These are phyloP conservation scores for Cyanoderma ruficeps DNA, from an alignment of 2,113 vertebrate species.

Conservation along the genomic window DNA sequence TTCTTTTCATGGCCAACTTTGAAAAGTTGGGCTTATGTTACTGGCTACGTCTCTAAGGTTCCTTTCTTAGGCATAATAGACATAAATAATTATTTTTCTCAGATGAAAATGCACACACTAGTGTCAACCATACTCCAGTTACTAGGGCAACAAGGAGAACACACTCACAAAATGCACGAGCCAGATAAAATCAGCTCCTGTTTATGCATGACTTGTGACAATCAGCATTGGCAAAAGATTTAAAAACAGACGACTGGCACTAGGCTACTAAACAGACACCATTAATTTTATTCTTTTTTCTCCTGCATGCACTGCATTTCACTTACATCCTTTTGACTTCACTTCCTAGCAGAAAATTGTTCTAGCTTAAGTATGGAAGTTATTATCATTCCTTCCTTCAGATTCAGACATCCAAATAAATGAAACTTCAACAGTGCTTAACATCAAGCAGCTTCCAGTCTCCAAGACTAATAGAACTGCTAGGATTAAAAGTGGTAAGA, in stretches of 20 bases:
- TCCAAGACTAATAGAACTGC: not conserved
- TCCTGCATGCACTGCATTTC: not conserved
- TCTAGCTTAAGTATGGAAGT: not conserved
- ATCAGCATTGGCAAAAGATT: not conserved
- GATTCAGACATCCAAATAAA: conserved; percentile 19
- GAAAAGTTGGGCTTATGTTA: not conserved
- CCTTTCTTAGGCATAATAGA: not conserved
- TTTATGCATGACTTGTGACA: not conserved
- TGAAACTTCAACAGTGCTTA: conserved; percentile 14
- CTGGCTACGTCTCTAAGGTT: not conserved
- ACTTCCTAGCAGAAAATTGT: conserved; percentile 3
- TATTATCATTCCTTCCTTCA: not conserved
- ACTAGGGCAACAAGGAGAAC: conserved; percentile 8
- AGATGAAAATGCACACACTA: not conserved
- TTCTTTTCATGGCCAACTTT: not conserved
- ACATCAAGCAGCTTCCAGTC: not conserved
- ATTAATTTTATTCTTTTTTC: not conserved
- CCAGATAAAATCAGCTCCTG: not conserved
- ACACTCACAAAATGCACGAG: not conserved
- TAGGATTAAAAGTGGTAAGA: not conserved
- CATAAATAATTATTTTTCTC: not conserved
- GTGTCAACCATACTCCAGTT: not conserved
- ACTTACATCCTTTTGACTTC: not conserved
- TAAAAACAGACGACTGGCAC: not conserved
- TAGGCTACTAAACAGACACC: not conserved